A percentile compares a stretch with the other conserved stretches of the same genome.
Conservation (phyloP, 2,113 vertebrate genomes). For the Tetraodon nigroviridis region DNA sequence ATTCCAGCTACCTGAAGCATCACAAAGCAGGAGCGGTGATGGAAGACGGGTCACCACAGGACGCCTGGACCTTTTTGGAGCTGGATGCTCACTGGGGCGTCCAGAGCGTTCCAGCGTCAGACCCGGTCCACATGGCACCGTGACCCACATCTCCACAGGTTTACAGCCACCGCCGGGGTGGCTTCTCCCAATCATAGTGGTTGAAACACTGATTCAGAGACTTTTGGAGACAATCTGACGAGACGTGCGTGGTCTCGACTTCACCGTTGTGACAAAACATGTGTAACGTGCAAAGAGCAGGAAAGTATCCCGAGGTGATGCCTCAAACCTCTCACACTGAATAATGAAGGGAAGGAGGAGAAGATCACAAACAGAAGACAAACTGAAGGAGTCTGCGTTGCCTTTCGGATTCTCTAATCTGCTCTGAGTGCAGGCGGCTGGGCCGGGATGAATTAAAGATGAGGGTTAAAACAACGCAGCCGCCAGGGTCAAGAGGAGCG, state of each 20-base stretch:
- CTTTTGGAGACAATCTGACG: background rate
- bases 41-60: conserved; percentile 2
- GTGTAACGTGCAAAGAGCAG: background rate
- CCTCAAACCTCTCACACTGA: conserved; percentile 29
- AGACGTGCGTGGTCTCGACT: background rate
- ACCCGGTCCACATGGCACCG: too few relatives aligned
- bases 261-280: background rate
- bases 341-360: conserved; percentile 27
- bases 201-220: too few relatives aligned
- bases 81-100: background rate
- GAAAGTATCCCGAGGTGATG: conserved; percentile 15
- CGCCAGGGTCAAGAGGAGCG: conserved; percentile 78
- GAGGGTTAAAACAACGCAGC: conserved; percentile 82
- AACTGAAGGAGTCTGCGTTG: conserved; percentile 63
- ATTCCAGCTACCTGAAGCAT: conserved; percentile 20
- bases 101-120: too few relatives aligned
- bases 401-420: conserved; percentile 36
- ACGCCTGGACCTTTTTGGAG: conserved; percentile 32
- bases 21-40: conserved; percentile 18
- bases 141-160: too few relatives aligned
- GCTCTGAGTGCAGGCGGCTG: conserved; percentile 67
- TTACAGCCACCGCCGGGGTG: too few relatives aligned
- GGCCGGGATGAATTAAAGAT: conserved; percentile 90
- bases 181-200: too few relatives aligned
- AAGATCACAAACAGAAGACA: conserved; percentile 29